Conservation (phyloP, 2,888 invertebrate species). For the Sesamia inferens region DNA sequence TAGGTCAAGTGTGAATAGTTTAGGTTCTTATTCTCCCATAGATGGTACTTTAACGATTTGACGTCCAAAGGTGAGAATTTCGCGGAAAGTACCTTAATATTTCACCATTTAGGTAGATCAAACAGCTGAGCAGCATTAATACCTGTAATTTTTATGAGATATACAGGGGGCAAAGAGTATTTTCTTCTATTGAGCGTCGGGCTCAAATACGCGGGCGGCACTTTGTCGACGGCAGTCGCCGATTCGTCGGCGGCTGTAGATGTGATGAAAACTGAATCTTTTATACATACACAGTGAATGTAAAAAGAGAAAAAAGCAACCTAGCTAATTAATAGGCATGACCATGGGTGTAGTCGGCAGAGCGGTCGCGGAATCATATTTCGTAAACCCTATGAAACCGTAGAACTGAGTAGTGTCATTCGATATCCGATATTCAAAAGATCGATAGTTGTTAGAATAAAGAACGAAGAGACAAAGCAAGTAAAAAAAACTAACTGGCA, state of each 20-base stretch:
- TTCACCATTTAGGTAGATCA: not conserved
- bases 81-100: too few species aligned
- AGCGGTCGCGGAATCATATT: conserved; percentile 29
- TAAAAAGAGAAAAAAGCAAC: not conserved
- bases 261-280: not conserved
- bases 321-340: conserved; percentile 22
- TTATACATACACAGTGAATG: not conserved
- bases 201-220: not conserved
- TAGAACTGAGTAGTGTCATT: conserved; percentile 57
- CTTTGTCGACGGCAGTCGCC: not conserved
- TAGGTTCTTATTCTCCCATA: conserved; percentile 14
- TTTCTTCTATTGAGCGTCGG: not conserved
- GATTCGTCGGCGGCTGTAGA: not conserved
- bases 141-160: not conserved
- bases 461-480: conserved; percentile 69
- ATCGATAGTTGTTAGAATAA: conserved; percentile 73
- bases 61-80: not conserved
- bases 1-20: conserved; percentile 58
- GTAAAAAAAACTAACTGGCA: conserved; percentile 68
- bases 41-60: conserved; percentile 26
- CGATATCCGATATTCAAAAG: conserved; percentile 63
- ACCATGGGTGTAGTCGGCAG: conserved; percentile 5
- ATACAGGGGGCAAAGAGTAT: not conserved
- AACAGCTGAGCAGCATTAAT: not conserved
- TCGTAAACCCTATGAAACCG: conserved; percentile 35